Conservation (phyloP, 2,888 invertebrate species). For the Ariolimax columbianus region DNA sequence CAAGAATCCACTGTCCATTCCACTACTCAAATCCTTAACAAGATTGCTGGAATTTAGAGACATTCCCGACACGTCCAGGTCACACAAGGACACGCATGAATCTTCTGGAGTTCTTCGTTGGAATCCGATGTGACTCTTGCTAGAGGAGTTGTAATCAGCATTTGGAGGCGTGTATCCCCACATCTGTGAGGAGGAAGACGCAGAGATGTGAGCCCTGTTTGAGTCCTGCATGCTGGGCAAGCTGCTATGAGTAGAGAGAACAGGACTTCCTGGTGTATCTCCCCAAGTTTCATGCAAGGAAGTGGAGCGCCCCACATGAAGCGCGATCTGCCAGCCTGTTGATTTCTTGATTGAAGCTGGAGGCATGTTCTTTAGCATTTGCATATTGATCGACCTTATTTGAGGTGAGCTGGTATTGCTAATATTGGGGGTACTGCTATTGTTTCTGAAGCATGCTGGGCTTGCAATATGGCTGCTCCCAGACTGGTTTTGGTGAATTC, state of each 20-base stretch:
- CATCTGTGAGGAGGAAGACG: not conserved
- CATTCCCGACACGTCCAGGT: not conserved
- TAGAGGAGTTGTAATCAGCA: slow-evolving; percentile 36
- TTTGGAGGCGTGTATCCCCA: not conserved
- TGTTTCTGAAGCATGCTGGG: not conserved
- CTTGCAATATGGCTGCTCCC: not conserved
- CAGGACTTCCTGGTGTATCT: not conserved
- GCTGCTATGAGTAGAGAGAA: not conserved
- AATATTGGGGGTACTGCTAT: not conserved
- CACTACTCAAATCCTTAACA: slow-evolving; percentile 67
- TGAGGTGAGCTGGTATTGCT: not conserved
- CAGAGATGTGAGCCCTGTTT: too few relatives aligned
- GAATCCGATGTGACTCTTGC: slow-evolving; percentile 25
- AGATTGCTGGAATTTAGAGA: slow-evolving; percentile 32
- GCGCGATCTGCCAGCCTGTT: slow-evolving; percentile 33
- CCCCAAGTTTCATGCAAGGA: not conserved
- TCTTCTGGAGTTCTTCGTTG: slow-evolving; percentile 22
- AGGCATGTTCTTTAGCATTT: not conserved
- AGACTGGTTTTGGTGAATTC: not conserved
- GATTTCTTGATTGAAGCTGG: not conserved
- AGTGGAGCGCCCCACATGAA: slow-evolving; percentile 1
- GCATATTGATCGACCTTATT: not conserved
- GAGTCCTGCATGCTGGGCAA: not conserved
- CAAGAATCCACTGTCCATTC: slow-evolving; percentile 65
- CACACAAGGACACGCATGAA: slow-evolving; percentile 19